phyloP scores from a whole-genome alignment of 2,888 invertebrate genomes.

The Auanema sp. region DNA sequence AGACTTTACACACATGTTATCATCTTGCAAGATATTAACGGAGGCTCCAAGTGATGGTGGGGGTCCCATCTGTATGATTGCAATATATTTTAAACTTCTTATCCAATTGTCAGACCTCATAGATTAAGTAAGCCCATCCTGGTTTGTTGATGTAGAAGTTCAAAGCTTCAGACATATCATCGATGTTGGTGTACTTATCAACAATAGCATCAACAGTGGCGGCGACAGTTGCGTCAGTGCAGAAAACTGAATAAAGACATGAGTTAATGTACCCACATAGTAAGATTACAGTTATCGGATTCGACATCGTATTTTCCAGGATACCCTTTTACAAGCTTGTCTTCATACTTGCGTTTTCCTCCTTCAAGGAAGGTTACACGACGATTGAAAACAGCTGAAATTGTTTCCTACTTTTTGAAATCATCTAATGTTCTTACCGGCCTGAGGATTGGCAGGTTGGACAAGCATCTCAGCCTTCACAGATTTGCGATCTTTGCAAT shows the following conservation, averaged over 20 bases:
- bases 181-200: slow-evolving; percentile 27
- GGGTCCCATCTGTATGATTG: slow-evolving; percentile 35
- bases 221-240: slow-evolving; percentile 28
- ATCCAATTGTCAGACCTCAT: slow-evolving; percentile 23
- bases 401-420: slow-evolving; percentile 1
- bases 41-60: slow-evolving; percentile 27
- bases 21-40: slow-evolving; percentile 31
- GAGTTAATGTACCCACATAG: background rate
- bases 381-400: too few species aligned
- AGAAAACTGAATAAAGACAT: slow-evolving; percentile 28
- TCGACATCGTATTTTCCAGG: background rate
- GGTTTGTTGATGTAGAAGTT: slow-evolving; percentile 39
- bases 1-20: slow-evolving; percentile 36
- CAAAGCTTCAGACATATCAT: slow-evolving; percentile 28
- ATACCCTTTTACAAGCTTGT: too few species aligned
- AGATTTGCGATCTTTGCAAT: slow-evolving; percentile 32
- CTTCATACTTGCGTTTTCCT: too few species aligned
- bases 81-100: too few species aligned
- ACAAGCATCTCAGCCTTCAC: slow-evolving; percentile 34
- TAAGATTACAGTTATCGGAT: background rate
- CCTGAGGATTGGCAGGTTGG: slow-evolving; percentile 21
- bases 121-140: slow-evolving; percentile 41
- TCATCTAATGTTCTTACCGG: slow-evolving; percentile 8
- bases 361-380: too few species aligned
- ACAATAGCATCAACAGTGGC: slow-evolving; percentile 30